Evolutionary conservation across 2,113 vertebrate species (phyloP).

Genomic region (Bubo scandiacus): DNA sequence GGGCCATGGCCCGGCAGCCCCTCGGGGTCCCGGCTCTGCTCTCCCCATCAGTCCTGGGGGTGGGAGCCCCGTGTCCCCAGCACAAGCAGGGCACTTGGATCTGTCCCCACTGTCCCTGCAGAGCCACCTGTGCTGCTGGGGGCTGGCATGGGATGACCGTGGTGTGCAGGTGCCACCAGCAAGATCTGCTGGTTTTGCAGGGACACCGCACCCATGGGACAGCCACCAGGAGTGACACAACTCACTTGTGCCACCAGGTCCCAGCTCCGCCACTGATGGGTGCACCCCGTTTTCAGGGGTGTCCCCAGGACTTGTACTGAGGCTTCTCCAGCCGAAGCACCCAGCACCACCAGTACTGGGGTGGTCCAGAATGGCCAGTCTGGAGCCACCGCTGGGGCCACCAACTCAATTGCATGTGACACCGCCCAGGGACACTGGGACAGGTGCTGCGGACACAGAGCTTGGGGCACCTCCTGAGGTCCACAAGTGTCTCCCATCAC

Average conservation of each 20-base stretch:
- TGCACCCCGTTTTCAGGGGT: rapidly evolving
- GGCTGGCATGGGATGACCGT: neutral
- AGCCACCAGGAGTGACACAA: neutral
- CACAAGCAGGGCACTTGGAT: neutral
- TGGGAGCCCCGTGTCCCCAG: rapidly evolving
- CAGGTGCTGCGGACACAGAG: neutral
- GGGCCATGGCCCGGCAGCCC: rapidly evolving
- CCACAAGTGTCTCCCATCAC: neutral
- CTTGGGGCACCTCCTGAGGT: neutral
- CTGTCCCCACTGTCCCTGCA: neutral
- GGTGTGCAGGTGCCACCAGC: neutral
- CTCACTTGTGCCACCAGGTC: rapidly evolving
- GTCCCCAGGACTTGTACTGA: neutral
- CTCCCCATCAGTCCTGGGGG: neutral
- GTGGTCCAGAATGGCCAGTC: rapidly evolving
- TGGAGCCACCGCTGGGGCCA: neutral
- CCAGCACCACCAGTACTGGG: rapidly evolving
- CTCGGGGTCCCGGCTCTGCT: neutral
- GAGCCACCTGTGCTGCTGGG: rapidly evolving
- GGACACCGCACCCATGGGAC: neutral
- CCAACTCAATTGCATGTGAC: neutral
- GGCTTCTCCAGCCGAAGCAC: neutral
- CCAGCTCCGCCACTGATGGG: neutral
- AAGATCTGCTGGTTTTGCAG: neutral
- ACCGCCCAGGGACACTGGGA: neutral